Percentiles rank a stretch among this genome's conserved stretches.
Conservation (phyloP, 2,113 vertebrate species). For the Indicator maculatus region DNA sequence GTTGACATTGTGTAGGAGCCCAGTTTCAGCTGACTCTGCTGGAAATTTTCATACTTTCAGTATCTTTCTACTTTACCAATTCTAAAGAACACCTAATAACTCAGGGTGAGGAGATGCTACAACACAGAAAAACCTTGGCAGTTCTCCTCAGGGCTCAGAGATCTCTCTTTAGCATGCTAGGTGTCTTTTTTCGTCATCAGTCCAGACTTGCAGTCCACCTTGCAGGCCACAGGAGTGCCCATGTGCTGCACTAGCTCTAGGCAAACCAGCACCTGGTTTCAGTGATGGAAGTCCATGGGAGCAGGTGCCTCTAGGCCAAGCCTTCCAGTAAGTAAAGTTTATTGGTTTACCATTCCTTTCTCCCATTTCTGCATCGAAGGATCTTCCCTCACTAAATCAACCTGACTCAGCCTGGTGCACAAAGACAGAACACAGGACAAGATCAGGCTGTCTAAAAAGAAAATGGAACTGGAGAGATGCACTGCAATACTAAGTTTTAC, state of each 20-base stretch:
- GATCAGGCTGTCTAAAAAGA: not conserved
- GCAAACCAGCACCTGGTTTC: not conserved
- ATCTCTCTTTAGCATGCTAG: not conserved
- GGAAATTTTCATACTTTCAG: not conserved
- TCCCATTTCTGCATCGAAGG: not conserved
- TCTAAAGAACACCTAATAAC: not conserved
- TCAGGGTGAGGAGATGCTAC: not conserved
- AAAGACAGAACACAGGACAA: not conserved
- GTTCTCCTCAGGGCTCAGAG: not conserved
- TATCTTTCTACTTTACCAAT: not conserved
- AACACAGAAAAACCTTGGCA: not conserved
- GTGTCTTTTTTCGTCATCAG: not conserved
- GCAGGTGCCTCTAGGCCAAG: not conserved
- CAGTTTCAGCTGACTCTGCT: not conserved
- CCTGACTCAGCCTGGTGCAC: not conserved
- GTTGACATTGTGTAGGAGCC: not conserved
- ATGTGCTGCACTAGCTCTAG: not conserved
- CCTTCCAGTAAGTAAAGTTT: not conserved
- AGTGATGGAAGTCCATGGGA: not conserved
- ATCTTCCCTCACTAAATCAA: not conserved
- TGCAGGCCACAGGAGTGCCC: not conserved
- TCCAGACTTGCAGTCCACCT: not conserved
- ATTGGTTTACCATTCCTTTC: conserved; percentile 39
- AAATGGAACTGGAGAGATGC: not conserved
- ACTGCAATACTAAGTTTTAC: not conserved